Percentiles rank a stretch among this genome's conserved stretches.
These are phyloP conservation scores for Trachelus troglodyta DNA, from an alignment of 2,888 invertebrate species.

Conservation along the genomic window DNA sequence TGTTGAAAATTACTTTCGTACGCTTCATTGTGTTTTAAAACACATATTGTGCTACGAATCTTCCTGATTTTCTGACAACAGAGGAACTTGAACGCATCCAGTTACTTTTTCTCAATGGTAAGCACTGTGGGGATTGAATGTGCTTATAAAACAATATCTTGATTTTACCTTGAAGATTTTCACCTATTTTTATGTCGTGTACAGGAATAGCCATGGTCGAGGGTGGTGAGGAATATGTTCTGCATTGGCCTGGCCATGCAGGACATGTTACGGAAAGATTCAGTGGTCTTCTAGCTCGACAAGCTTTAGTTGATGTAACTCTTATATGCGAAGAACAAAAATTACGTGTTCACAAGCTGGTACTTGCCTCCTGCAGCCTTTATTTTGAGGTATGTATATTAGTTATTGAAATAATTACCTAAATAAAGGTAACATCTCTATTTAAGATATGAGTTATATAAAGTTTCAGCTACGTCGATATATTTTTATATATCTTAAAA, in stretches of 20 bases:
- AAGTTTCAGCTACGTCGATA: neutral
- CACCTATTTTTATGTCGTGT: slow-evolving; percentile 2
- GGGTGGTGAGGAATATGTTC: slow-evolving; percentile 67
- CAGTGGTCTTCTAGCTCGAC: slow-evolving; percentile 78
- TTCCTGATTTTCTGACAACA: neutral
- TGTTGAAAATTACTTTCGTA: neutral
- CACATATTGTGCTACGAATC: neutral
- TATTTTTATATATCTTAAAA: slow-evolving; percentile 3
- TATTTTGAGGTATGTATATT: slow-evolving; percentile 75
- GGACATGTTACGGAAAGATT: slow-evolving; percentile 76
- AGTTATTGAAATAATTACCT: neutral
- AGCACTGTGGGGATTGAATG: neutral
- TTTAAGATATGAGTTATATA: neutral
- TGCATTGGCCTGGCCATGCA: slow-evolving; percentile 79
- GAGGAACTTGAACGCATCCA: neutral
- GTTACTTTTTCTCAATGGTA: neutral
- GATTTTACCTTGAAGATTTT: neutral
- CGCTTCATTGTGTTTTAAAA: neutral
- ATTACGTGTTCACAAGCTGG: slow-evolving; percentile 79
- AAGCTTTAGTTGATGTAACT: slow-evolving; percentile 80
- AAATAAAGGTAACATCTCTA: neutral
- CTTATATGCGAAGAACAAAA: slow-evolving; percentile 81
- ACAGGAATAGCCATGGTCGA: slow-evolving; percentile 53
- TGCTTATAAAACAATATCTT: neutral
- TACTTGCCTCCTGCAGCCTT: slow-evolving; percentile 78